These are phyloP conservation scores for Hermatobates lingyangjiaoensis DNA, from an alignment of 1,140 invertebrate species.

Conservation along the genomic window DNA sequence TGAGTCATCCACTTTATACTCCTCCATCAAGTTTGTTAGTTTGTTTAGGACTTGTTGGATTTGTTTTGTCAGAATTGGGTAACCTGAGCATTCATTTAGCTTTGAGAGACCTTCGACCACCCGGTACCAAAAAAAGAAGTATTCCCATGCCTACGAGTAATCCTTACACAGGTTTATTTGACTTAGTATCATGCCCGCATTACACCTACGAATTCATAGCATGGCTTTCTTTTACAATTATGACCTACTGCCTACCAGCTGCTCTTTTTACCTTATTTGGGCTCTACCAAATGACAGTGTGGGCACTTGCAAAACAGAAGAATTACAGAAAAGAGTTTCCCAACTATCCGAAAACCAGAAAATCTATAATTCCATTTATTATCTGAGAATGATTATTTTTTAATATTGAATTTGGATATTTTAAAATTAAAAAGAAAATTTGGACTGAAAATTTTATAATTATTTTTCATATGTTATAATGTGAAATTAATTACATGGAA, in stretches of 20 bases:
- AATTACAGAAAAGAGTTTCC: slow-evolving; percentile 92
- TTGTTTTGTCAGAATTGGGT: slow-evolving; percentile 76
- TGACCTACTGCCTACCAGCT: slow-evolving; percentile 82
- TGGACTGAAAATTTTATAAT: no score
- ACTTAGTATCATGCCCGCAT: slow-evolving; percentile 92
- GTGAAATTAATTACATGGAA: no score
- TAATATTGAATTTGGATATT: no score
- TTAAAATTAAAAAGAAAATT: no score
- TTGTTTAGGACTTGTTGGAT: slow-evolving; percentile 49
- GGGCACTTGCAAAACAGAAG: slow-evolving; percentile 89
- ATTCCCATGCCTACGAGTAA: slow-evolving; percentile 80
- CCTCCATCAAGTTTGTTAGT: slow-evolving; percentile 48
- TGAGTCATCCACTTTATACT: slow-evolving; percentile 92
- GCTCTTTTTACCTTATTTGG: slow-evolving; percentile 80
- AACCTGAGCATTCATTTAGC: slow-evolving; percentile 89
- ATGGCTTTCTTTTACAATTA: slow-evolving; percentile 86
- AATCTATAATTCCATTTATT: slow-evolving; percentile 86
- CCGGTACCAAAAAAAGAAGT: slow-evolving; percentile 71
- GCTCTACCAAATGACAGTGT: slow-evolving; percentile 90
- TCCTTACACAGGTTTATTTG: slow-evolving; percentile 75
- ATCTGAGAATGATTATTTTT: no score
- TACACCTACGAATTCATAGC: slow-evolving; percentile 91
- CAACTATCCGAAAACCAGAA: slow-evolving; percentile 81
- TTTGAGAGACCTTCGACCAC: slow-evolving; percentile 76
- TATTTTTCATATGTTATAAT: no score